Conservation (phyloP, 2,797 vertebrate species). For the Eleutherodactylus coqui region DNA sequence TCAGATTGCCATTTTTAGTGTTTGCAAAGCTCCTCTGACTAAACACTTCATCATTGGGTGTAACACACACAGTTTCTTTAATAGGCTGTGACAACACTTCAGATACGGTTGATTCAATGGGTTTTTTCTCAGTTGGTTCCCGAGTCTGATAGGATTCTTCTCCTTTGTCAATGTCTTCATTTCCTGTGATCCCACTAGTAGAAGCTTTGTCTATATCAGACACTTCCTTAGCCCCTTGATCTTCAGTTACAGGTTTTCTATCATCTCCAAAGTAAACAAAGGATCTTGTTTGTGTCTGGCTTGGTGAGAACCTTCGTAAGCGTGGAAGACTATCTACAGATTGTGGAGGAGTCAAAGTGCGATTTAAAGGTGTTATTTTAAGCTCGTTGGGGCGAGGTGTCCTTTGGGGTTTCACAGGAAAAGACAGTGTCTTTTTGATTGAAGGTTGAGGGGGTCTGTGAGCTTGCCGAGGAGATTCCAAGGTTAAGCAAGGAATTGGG, state of each 20-base stretch:
- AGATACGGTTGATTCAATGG: constrained; percentile 82
- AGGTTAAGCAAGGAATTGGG: constrained; percentile 73
- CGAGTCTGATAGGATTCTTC: constrained; percentile 55
- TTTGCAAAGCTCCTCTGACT: constrained; percentile 67
- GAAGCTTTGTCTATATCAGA: constrained; percentile 69
- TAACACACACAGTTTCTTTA: constrained; percentile 85
- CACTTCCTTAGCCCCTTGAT: constrained; percentile 70
- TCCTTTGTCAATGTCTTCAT: constrained; percentile 65
- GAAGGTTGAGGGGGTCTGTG: constrained; percentile 89
- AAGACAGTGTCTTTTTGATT: constrained; percentile 87
- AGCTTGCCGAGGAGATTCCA: constrained; percentile 84
- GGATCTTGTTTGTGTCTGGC: constrained; percentile 85
- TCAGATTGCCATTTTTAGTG: constrained; percentile 82
- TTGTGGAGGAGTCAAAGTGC: constrained; percentile 91
- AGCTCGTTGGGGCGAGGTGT: constrained; percentile 90
- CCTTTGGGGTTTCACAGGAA: constrained; percentile 86
- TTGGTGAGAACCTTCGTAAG: constrained; percentile 92
- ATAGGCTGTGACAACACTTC: constrained; percentile 88
- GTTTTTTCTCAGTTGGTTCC: constrained; percentile 70
- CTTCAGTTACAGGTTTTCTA: constrained; percentile 67
- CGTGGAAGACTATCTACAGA: constrained; percentile 97
- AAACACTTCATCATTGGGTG: constrained; percentile 83
- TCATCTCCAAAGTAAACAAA: constrained; percentile 92
- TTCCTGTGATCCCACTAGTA: constrained; percentile 68
- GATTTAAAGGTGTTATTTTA: constrained; percentile 90